phyloP scores from a whole-genome alignment of 2,113 vertebrate species.

The Prinia subflava region DNA sequence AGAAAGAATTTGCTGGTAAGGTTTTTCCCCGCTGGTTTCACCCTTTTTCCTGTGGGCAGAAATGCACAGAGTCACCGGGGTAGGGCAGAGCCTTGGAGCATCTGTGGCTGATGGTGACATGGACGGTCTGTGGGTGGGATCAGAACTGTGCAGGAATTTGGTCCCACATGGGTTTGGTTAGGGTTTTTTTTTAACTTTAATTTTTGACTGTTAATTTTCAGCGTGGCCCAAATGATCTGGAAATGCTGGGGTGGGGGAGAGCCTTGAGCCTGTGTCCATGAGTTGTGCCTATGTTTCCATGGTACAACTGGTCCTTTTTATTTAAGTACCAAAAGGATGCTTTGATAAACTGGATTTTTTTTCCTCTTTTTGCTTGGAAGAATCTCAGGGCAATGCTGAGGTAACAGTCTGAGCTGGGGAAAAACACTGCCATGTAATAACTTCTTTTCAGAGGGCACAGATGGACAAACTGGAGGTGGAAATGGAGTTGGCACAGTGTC shows the following conservation, averaged over 20 bases:
- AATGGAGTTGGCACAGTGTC: not conserved
- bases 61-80: not conserved
- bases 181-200: not conserved
- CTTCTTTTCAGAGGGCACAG: not conserved
- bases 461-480: not conserved
- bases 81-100: not conserved
- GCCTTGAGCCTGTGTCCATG: rapidly evolving
- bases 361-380: not conserved
- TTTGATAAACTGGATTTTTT: not conserved
- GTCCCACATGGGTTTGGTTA: not conserved
- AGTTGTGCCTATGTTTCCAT: not conserved
- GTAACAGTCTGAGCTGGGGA: not conserved
- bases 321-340: not conserved
- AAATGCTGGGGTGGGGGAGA: not conserved
- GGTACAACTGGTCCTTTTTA: not conserved
- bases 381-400: not conserved
- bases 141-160: not conserved
- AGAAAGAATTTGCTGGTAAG: not conserved
- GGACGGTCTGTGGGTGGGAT: not conserved
- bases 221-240: not conserved
- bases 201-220: not conserved
- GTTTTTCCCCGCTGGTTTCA: not conserved
- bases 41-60: not conserved
- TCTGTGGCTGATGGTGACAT: rapidly evolving
- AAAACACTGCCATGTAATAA: not conserved